Evolutionary conservation across 2,888 invertebrate species (phyloP).

Genomic region (Drosophila hamatofila): DNA sequence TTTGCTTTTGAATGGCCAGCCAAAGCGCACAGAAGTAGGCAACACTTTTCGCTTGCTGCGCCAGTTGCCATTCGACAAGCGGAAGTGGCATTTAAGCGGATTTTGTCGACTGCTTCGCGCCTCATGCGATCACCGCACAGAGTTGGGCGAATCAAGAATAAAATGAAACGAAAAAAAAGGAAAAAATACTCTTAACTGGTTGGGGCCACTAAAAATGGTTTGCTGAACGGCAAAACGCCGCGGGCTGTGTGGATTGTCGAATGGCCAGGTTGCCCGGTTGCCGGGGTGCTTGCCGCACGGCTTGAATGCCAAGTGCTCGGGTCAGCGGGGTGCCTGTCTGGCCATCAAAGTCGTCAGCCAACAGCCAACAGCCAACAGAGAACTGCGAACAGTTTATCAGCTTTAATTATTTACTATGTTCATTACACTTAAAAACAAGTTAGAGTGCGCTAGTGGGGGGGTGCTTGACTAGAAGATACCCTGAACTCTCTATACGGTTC

Average conservation of each 20-base stretch:
- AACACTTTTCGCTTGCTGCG: conserved; percentile 25
- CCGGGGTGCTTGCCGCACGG: background rate
- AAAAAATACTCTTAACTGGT: background rate
- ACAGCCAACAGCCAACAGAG: conserved; percentile 16
- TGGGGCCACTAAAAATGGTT: conserved; percentile 19
- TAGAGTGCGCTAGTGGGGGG: background rate
- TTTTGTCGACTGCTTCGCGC: conserved; percentile 53
- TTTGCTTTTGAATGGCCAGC: conserved; percentile 25
- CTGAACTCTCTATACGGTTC: too few species aligned
- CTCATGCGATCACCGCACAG: conserved; percentile 40
- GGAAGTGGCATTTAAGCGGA: conserved; percentile 78
- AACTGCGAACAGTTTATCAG: conserved; percentile 18
- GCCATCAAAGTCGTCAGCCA: conserved; percentile 4
- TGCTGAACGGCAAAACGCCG: conserved; percentile 15
- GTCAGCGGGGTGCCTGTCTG: conserved; percentile 29
- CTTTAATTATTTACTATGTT: conserved; percentile 11
- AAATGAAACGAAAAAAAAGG: conserved; percentile 4
- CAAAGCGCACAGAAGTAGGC: conserved; percentile 47
- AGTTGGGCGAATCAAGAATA: background rate
- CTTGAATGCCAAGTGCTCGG: conserved; percentile 45
- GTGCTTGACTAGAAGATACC: background rate
- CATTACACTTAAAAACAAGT: background rate
- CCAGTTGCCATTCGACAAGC: conserved; percentile 35
- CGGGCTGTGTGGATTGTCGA: conserved; percentile 23
- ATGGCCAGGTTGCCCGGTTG: background rate